A percentile compares a stretch with the other conserved stretches of the same genome.
Evolutionary conservation across 2,888 invertebrate species (phyloP).

Genomic region (Agrypnus murinus): DNA sequence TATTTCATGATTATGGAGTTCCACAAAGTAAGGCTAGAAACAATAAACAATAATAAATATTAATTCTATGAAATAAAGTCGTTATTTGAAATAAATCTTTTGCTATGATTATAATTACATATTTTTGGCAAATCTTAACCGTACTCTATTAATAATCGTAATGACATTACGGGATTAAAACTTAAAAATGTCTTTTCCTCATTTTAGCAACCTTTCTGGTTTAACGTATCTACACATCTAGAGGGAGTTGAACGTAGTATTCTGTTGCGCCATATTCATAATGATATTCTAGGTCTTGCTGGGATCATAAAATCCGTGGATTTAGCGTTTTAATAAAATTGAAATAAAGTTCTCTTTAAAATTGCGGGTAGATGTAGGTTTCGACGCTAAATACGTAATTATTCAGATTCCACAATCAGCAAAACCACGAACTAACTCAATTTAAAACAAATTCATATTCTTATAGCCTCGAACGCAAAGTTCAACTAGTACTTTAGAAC

Average conservation of each 20-base stretch:
- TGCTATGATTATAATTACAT: no score
- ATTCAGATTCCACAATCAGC: slow-evolving; percentile 55
- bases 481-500: slow-evolving; percentile 44
- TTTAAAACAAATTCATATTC: slow-evolving; percentile 56
- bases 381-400: slow-evolving; percentile 56
- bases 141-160: no score
- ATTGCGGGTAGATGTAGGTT: slow-evolving; percentile 50
- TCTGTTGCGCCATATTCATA: slow-evolving; percentile 21
- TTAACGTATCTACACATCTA: no score
- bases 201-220: no score
- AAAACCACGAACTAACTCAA: slow-evolving; percentile 54
- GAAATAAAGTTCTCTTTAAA: slow-evolving; percentile 53
- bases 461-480: slow-evolving; percentile 51
- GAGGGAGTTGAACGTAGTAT: neutral
- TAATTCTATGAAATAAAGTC: no score
- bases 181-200: no score
- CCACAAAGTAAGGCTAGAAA: no score
- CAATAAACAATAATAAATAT: no score
- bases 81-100: no score
- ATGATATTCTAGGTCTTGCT: slow-evolving; percentile 26
- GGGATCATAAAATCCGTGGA: slow-evolving; percentile 21
- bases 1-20: no score
- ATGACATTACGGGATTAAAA: no score
- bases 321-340: slow-evolving; percentile 50
- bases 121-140: no score